phyloP scores from a whole-genome alignment of 37 sponge, comb jelly and placozoan genomes.

The Aplysina aerophoba region DNA sequence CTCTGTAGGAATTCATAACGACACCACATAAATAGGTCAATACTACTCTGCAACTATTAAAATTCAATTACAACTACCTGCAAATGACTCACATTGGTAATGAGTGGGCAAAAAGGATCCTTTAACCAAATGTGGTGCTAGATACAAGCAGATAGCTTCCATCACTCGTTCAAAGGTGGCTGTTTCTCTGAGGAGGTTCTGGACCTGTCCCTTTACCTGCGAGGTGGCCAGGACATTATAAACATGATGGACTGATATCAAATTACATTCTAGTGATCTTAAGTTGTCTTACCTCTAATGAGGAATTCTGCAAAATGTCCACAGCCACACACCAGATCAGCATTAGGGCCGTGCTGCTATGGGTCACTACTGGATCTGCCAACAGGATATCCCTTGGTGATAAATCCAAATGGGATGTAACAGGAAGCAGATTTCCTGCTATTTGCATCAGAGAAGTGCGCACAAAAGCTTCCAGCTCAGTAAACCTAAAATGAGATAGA shows the following conservation, averaged over 20 bases:
- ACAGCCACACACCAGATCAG: neutral
- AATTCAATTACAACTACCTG: too few species aligned
- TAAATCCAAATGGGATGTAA: neutral
- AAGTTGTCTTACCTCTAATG: neutral
- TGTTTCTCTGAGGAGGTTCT: conserved; percentile 8
- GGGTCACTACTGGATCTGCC: neutral
- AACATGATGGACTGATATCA: neutral
- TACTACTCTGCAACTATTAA: too few species aligned
- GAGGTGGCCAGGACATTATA: neutral
- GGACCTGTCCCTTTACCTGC: neutral
- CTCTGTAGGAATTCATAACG: too few species aligned
- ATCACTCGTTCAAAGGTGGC: neutral
- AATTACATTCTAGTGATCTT: neutral
- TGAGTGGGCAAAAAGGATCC: too few species aligned
- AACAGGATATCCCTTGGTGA: neutral
- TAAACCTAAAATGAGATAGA: neutral
- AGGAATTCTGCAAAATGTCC: neutral
- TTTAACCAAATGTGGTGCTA: neutral
- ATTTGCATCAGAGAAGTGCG: neutral
- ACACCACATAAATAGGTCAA: too few species aligned
- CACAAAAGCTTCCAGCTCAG: neutral
- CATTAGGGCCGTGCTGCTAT: conserved; percentile 9
- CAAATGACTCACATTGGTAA: too few species aligned
- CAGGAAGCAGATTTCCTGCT: neutral
- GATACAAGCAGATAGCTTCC: conserved; percentile 1